These are phyloP conservation scores for Prenolepis imparis DNA, from an alignment of 2,888 invertebrate species.

Conservation along the genomic window DNA sequence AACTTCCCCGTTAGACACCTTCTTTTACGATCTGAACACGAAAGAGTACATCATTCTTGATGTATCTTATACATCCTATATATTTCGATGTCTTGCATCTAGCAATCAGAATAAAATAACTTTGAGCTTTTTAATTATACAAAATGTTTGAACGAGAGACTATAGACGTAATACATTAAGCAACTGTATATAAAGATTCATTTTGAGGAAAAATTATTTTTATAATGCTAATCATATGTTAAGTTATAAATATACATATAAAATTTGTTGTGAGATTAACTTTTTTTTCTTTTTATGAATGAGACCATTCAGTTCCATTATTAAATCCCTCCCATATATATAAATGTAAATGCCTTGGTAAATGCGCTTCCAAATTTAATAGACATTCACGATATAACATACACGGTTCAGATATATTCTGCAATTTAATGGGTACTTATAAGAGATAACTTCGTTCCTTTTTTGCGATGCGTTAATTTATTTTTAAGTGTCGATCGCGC, in stretches of 20 bases:
- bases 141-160: neutral
- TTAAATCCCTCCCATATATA: neutral
- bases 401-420: neutral
- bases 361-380: neutral
- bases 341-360: neutral
- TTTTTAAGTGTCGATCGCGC: neutral
- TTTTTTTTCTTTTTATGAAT: neutral
- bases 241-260: neutral
- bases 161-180: neutral
- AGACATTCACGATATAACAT: neutral
- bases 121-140: neutral
- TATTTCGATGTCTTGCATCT: neutral
- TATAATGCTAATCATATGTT: neutral
- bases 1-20: constrained; percentile 30
- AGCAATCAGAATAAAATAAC: neutral
- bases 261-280: neutral
- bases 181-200: neutral
- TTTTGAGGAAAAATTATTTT: neutral
- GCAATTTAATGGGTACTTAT: neutral
- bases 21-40: constrained; percentile 10
- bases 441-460: neutral
- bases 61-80: neutral
- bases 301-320: neutral
- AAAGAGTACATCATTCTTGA: neutral
- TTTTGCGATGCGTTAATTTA: neutral